Base-by-base conservation (phyloP, 2,113 vertebrate species). In the Chaetops frenatus region DNA sequence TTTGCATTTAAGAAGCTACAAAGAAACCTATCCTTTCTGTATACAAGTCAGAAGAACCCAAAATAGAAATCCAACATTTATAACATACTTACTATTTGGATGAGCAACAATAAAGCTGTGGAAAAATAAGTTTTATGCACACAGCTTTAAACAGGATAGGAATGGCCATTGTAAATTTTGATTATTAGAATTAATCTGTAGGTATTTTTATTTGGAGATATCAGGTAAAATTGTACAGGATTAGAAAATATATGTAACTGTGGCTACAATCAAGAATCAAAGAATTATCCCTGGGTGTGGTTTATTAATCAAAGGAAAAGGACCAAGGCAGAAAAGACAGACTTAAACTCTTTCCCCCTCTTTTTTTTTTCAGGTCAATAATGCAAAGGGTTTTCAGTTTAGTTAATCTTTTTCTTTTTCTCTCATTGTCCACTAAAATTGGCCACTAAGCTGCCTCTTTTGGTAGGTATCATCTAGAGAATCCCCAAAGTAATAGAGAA, bases 291-390 rank as follows among this genome's bases (percentile, higher is more conserved):
- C 12, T 53, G 12, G 1, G 0, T 79, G 21, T 53, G 6, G 1
- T 18, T 90, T 48, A 62, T 2, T 28, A 40, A 44, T 27, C 15
- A 47, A 35, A 19, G 20, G 9, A 91, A 60, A 77, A 60, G 10
- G 28, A 48, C 20, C 9, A 42, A 79, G 20, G 13, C 40, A 35
- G 21, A 20, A 82, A 54, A 70, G 8, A 47, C 1, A 23, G 18
- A 60, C 16, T 8, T 45, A 29, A 53, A 25, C 4, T 20, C 35
- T 28, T 10, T 1, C 19, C 3, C 2, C 1, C 0, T 3, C 38
- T 38, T 38, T 33, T 58, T 36, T 56, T 64, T 31, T 40, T 44
- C 45, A 67, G 10, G 4, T 53, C 7, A 86, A 31, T n/a, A 58
- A 28, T 18, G 7, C 8, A 50, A 81, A 57, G 6, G 11, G 7